Evolutionary conservation across 2,888 invertebrate genomes (phyloP), one percentile per base, ranked within the genome.

Genomic region (Caenorhabditis uteleia): DNA sequence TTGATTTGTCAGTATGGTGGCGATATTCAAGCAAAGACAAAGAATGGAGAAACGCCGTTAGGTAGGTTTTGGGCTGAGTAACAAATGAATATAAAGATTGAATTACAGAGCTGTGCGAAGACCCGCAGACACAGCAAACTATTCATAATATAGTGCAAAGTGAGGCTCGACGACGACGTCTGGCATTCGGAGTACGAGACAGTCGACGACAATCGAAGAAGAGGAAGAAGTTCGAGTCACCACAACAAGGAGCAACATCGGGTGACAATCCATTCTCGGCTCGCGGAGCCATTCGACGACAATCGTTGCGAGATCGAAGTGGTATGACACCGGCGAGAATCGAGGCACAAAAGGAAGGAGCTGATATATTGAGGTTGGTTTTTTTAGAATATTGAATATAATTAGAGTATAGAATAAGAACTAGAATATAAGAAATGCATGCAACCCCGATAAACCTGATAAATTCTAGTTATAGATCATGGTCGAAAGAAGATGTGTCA

Each of bases 1-100:
- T 85, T 95, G 82, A 50, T 98, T 80, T 94, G 95, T 65, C 93
- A 94, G 86, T 91, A 92, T 84, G 97, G 95, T 71, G 97, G 95
- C 65, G 95, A 97, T 87, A 88, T 98, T 82, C 93, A 95, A 86
- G 93, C 95, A 29, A 91, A 91, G 84, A 97, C 95, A 83, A 92
- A 91, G 84, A 92, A 92, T 83, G 94, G 94, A 70, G 97, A 98
- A 87, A 95, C 95, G 56, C 94, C 97, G 29, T 91, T 93, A 57
- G 57, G 67, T 67, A 12, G 42, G 33, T 25, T 48, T 38, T 21
- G 12, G 7, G 5, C 10, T 16, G n/a, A 10, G 8, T 2, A 67
- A 46, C 10, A 6, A n/a, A 29, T 6, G 2, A 21, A 25, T 40
- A 7, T 25, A 5, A 23, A 14, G 4, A 8, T 27, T 40, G 27